A percentile compares a stretch with the other conserved stretches of the same genome.
Conservation (phyloP, 2,113 vertebrate species). For the Oplegnathus fasciatus region DNA sequence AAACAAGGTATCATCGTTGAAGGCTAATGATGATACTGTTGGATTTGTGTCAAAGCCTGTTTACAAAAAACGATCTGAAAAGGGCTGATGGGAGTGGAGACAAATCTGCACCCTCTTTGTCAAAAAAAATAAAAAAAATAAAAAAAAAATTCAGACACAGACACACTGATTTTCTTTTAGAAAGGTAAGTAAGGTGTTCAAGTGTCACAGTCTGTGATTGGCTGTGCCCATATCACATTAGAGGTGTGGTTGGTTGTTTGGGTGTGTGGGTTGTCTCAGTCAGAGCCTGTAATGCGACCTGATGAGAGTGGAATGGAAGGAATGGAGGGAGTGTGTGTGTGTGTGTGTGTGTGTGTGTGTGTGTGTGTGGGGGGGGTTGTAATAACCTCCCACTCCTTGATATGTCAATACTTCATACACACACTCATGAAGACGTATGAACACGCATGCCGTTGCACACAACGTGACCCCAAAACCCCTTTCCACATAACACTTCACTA, state of each 20-base stretch:
- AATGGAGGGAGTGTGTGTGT: neutral
- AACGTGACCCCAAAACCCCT: constrained; percentile 64
- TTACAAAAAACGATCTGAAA: constrained; percentile 35
- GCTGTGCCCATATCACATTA: constrained; percentile 5
- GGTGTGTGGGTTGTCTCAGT: constrained; percentile 30
- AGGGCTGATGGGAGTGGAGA: constrained; percentile 30
- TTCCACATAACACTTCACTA: constrained; percentile 37
- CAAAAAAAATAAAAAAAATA: neutral
- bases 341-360: too few relatives aligned
- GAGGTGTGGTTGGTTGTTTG: constrained; percentile 35
- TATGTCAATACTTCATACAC: constrained; percentile 23
- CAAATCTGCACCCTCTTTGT: constrained; percentile 8
- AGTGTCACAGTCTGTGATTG: neutral
- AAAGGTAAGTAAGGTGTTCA: constrained; percentile 24
- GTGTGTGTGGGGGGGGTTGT: too few relatives aligned
- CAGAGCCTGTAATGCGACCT: constrained; percentile 34
- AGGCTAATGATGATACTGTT: constrained; percentile 65
- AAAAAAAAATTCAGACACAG: neutral
- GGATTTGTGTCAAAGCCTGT: constrained; percentile 69
- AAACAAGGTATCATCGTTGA: constrained; percentile 44
- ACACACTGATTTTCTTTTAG: neutral
- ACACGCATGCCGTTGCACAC: neutral
- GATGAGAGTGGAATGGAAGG: constrained; percentile 5
- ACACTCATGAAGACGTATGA: constrained; percentile 24
- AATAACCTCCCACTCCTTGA: constrained; percentile 25